Percentiles rank a stretch among this genome's conserved stretches.
Conservation (phyloP, 2,797 vertebrate species). For the Lagodon rhomboides region DNA sequence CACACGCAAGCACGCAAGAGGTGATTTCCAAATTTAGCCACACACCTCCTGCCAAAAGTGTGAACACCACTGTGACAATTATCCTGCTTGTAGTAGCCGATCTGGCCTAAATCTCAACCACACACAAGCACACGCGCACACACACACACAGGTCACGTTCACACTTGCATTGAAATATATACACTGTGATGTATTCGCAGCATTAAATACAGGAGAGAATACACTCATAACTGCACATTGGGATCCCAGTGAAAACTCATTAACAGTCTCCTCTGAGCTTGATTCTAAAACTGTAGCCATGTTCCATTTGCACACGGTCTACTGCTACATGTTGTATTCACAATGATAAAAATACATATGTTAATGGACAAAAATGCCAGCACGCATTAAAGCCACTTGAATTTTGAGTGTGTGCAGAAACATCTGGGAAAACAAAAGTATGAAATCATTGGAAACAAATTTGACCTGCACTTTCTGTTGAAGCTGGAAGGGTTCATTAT, state of each 20-base stretch:
- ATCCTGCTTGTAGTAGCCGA: constrained; percentile 40
- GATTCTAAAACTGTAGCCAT: neutral
- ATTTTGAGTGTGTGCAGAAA: neutral
- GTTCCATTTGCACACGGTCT: neutral
- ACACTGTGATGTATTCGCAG: constrained; percentile 4
- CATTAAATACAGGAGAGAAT: constrained; percentile 7
- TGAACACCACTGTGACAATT: constrained; percentile 65
- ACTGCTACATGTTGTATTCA: neutral
- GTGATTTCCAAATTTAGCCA: constrained; percentile 61
- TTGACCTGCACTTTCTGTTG: neutral
- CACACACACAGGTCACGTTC: constrained; percentile 1
- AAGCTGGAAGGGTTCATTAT: neutral
- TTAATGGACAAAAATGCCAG: neutral
- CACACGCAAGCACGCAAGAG: constrained; percentile 15
- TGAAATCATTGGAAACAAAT: neutral
- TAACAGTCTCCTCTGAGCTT: neutral
- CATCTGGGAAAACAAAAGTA: neutral
- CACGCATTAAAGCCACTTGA: neutral
- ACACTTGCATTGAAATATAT: constrained; percentile 13
- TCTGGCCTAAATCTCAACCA: constrained; percentile 21
- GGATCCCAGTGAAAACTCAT: constrained; percentile 8
- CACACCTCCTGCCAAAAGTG: constrained; percentile 67
- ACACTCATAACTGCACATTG: neutral
- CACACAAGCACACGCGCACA: neutral
- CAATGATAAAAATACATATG: accelerated